These are phyloP conservation scores for Aeoliscus strigatus DNA, from an alignment of 2,797 vertebrate species.

Conservation along the genomic window DNA sequence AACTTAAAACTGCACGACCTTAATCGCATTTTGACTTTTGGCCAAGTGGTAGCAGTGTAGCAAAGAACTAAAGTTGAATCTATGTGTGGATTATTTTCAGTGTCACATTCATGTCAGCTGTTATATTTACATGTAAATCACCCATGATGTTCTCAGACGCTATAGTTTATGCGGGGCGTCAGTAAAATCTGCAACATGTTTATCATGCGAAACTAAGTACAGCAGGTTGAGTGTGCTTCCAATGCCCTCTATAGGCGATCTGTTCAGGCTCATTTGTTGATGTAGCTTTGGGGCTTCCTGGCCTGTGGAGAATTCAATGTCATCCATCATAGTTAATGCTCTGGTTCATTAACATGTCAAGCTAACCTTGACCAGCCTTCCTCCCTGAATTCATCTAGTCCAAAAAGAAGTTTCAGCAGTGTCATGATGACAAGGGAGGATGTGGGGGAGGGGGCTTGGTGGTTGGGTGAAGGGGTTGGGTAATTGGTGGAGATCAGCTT, in stretches of 20 bases:
- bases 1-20: too few relatives aligned
- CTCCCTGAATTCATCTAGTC: slow-evolving; percentile 45
- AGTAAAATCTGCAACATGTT: too few relatives aligned
- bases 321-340: slow-evolving; percentile 57
- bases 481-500: slow-evolving; percentile 46
- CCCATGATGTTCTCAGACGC: too few relatives aligned
- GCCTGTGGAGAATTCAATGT: slow-evolving; percentile 37
- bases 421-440: slow-evolving; percentile 68
- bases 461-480: too few relatives aligned
- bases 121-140: neutral
- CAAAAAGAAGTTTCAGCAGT: slow-evolving; percentile 61
- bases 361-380: slow-evolving; percentile 67
- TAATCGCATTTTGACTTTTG: too few relatives aligned
- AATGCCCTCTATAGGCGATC: slow-evolving; percentile 37
- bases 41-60: too few relatives aligned
- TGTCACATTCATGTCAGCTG: too few relatives aligned
- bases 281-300: slow-evolving; percentile 37
- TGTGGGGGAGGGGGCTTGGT: slow-evolving; percentile 57
- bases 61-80: too few relatives aligned
- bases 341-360: slow-evolving; percentile 67
- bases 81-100: too few relatives aligned
- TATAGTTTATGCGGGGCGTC: too few relatives aligned
- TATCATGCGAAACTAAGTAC: slow-evolving; percentile 12
- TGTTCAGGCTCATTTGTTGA: slow-evolving; percentile 33
- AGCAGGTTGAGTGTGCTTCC: slow-evolving; percentile 11